Evolutionary conservation across 2,888 invertebrate species (phyloP).

Genomic region (Lochmaea crataegi): DNA sequence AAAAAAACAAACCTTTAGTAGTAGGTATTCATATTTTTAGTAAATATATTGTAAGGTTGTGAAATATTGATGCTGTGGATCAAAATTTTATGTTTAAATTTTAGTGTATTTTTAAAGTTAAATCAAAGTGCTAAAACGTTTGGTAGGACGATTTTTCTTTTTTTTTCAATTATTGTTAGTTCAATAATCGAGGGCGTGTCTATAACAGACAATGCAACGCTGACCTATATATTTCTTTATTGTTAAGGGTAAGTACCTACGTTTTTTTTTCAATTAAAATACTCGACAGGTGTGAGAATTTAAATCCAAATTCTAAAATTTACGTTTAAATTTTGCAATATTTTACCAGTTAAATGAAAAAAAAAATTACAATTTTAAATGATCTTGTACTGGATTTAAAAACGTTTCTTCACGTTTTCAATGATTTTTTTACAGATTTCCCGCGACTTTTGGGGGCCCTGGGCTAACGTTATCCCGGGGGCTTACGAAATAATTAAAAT

Average conservation of each 20-base stretch:
- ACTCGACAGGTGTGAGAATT: background rate
- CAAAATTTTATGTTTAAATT: background rate
- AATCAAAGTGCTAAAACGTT: constrained; percentile 2
- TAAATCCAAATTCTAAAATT: too few relatives aligned
- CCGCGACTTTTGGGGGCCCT: too few relatives aligned
- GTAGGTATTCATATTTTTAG: background rate
- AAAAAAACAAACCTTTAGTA: background rate
- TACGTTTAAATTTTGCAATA: too few relatives aligned
- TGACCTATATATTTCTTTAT: constrained; percentile 45
- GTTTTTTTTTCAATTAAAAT: background rate
- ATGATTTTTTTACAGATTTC: too few relatives aligned
- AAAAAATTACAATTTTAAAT: too few relatives aligned
- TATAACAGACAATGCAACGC: constrained; percentile 38
- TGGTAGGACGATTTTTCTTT: constrained; percentile 19
- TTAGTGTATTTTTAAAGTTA: constrained; percentile 15
- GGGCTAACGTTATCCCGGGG: too few relatives aligned
- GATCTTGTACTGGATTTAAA: too few relatives aligned
- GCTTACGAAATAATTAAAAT: too few relatives aligned
- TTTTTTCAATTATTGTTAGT: constrained; percentile 37
- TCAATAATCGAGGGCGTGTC: constrained; percentile 47
- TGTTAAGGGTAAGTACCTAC: constrained; percentile 31
- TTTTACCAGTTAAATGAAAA: too few relatives aligned
- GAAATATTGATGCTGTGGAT: constrained; percentile 15
- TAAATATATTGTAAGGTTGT: constrained; percentile 12
- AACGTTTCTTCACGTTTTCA: too few relatives aligned